These are phyloP conservation scores for Conus canariensis DNA, from an alignment of 2,888 invertebrate species.

Conservation along the genomic window DNA sequence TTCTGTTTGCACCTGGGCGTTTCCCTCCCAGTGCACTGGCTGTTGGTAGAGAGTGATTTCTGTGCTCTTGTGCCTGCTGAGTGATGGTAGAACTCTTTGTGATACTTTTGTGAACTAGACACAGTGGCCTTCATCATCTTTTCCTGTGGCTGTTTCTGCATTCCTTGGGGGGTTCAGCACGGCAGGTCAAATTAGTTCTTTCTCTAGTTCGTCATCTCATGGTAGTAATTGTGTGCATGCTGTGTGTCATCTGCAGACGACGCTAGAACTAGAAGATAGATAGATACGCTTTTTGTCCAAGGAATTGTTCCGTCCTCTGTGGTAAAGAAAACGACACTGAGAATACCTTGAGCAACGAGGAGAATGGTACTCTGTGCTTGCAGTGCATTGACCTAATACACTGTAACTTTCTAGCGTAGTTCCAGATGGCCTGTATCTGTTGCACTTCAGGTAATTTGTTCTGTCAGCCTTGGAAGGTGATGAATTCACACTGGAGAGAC, in stretches of 20 bases:
- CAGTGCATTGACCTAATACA: too few relatives aligned
- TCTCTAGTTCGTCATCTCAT: background rate
- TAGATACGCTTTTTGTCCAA: background rate
- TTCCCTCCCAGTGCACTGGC: background rate
- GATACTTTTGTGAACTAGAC: background rate
- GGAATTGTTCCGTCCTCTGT: background rate
- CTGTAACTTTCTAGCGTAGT: too few relatives aligned
- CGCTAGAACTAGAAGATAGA: background rate
- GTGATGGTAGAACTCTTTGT: background rate
- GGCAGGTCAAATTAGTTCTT: background rate
- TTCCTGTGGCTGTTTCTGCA: too few relatives aligned
- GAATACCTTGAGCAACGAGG: too few relatives aligned
- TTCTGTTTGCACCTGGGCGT: conserved; percentile 23
- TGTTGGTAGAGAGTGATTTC: background rate
- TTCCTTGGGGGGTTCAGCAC: background rate
- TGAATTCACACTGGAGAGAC: too few relatives aligned
- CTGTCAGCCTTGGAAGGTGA: too few relatives aligned
- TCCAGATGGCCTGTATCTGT: too few relatives aligned
- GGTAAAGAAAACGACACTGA: too few relatives aligned
- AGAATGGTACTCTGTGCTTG: too few relatives aligned
- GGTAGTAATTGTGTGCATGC: background rate
- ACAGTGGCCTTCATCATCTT: too few relatives aligned
- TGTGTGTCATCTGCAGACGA: background rate
- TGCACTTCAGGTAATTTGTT: too few relatives aligned
- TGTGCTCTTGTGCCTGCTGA: background rate